Evolutionary conservation across 1,140 invertebrate genomes (phyloP).

Genomic region (Drosophila oshimai): DNA sequence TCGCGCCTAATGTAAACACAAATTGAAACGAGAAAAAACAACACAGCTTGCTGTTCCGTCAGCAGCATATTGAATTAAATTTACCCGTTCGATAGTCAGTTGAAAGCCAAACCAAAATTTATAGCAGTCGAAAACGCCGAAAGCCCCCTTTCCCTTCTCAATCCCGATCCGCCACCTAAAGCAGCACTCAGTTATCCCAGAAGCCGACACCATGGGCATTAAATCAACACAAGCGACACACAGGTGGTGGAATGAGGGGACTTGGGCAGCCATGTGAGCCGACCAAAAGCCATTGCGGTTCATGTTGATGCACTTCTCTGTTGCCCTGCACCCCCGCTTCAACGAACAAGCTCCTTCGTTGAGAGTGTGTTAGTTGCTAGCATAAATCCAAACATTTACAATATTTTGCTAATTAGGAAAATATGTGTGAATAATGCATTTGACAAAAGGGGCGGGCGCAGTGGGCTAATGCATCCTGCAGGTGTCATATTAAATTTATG

Average conservation of each 20-base stretch:
- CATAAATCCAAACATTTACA: conserved; percentile 80
- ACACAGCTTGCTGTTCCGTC: conserved; percentile 12
- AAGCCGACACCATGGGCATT: conserved; percentile 53
- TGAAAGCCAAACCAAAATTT: conserved; percentile 74
- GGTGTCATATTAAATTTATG: conserved; percentile 79
- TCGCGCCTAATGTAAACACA: conserved; percentile 65
- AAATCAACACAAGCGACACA: conserved; percentile 61
- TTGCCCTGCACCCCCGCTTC: not conserved
- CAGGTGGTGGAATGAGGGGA: not conserved
- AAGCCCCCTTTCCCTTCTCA: not conserved
- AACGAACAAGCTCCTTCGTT: not conserved
- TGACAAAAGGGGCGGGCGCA: conserved; percentile 6
- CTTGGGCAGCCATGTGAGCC: conserved; percentile 34
- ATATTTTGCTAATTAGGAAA: conserved; percentile 80
- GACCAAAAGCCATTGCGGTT: conserved; percentile 54
- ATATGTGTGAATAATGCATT: conserved; percentile 79
- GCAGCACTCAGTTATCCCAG: conserved; percentile 33
- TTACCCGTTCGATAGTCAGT: conserved; percentile 52
- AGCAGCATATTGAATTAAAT: conserved; percentile 60
- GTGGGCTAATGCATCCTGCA: conserved; percentile 17
- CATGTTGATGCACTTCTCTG: conserved; percentile 58
- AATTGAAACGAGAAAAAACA: conserved; percentile 8
- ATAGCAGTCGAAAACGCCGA: conserved; percentile 46
- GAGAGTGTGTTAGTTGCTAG: conserved; percentile 20
- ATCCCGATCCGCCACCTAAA: not conserved